phyloP scores from a whole-genome alignment of 2,888 invertebrate genomes.

The Andrena bicolor region DNA sequence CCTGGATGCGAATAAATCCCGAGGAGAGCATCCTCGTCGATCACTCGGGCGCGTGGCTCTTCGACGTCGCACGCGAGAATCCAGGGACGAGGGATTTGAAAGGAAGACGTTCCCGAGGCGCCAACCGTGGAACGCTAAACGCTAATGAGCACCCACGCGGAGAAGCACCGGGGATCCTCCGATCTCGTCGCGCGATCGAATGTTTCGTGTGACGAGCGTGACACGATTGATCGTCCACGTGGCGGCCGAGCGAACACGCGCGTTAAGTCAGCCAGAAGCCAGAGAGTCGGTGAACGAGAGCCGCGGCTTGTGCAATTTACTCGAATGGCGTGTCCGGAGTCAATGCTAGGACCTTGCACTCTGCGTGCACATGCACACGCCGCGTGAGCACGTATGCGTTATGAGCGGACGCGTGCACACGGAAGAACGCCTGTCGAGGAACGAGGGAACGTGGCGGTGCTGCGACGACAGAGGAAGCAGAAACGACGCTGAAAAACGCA shows the following conservation, averaged over 20 bases:
- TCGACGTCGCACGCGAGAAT: too few relatives aligned
- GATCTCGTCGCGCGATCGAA: too few relatives aligned
- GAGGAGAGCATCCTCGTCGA: too few relatives aligned
- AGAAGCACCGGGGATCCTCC: too few relatives aligned
- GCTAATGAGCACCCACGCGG: too few relatives aligned
- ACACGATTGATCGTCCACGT: background rate
- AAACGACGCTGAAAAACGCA: background rate
- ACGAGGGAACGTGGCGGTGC: background rate
- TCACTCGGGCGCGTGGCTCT: too few relatives aligned
- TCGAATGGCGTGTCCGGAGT: slow-evolving; percentile 68
- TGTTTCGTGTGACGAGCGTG: background rate
- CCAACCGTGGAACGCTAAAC: too few relatives aligned
- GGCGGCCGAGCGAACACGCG: background rate
- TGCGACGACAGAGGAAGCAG: slow-evolving; percentile 2
- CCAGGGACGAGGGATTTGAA: too few relatives aligned
- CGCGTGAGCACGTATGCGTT: slow-evolving; percentile 19
- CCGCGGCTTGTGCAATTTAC: slow-evolving; percentile 68
- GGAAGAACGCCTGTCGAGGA: background rate
- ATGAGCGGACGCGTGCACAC: slow-evolving; percentile 20
- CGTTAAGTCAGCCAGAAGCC: slow-evolving; percentile 26
- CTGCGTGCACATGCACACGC: slow-evolving; percentile 32
- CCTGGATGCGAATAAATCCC: too few relatives aligned
- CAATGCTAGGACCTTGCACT: slow-evolving; percentile 74
- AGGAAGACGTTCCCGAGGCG: too few relatives aligned
- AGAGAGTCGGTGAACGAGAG: slow-evolving; percentile 57